Base-by-base conservation (phyloP, 1,140 invertebrate species). In the Eumeta japonica region DNA sequence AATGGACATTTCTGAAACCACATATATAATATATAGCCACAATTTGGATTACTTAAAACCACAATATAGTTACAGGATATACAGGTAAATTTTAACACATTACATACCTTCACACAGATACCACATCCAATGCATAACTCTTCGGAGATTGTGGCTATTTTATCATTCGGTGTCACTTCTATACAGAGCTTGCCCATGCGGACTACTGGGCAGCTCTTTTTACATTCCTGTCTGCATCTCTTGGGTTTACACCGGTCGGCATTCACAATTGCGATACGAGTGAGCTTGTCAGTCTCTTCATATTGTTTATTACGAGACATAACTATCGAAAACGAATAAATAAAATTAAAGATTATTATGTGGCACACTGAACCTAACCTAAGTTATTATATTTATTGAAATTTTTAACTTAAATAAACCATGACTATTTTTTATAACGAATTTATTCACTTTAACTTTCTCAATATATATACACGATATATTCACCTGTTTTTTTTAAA, bases 151-250 rank as follows among this genome's bases (percentile, higher is more conserved):
- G 87, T 85, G 33, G 97, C 94, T 50, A 98, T 96, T 79, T 98
- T 99, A 55, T 92, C 93, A 64, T 92, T 94, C n/a, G 94, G 88
- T 16, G 83, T 86, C 12, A 99, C 97, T 83, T 99, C 96, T 61
- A 99, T 99, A 72, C 97, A 99, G 12, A 99, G 81, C 79, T 99
- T 99, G 60, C 97, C 96, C 91, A 97, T 96, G 53, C 95, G 82
- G 28, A 98, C 95, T 33, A 99, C 96, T 4, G 97, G 97, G 78
- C 97, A 99, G 28, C 90, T 94, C 59, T 94, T 94, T 70, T 99
- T 99, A 75, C 97, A 99, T 68, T 99, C 96, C 76, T 98, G 94
- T 36, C 93, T 85, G 77, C 97, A 99, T 83, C 96, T 83, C 76
- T 99, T 99, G 1, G 97, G 97, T 74, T 99, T 99, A 77, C 97